Percentiles rank a stretch among this genome's conserved stretches.
Conservation (phyloP, 2,113 vertebrate genomes). For the Mionectes macconnelli region DNA sequence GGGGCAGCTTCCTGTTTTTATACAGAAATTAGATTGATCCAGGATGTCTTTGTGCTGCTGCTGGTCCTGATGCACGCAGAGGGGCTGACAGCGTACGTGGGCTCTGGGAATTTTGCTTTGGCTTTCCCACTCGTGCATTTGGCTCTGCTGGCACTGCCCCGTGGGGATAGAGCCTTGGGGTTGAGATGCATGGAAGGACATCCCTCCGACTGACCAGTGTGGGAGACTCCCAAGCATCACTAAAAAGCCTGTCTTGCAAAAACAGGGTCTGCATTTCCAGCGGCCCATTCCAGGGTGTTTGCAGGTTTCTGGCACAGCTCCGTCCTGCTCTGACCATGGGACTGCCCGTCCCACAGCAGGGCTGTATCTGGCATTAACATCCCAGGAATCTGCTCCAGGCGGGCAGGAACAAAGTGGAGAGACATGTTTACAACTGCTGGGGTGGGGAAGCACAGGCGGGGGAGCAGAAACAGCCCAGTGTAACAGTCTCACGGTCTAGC, state of each 20-base stretch:
- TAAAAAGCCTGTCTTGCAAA: background rate
- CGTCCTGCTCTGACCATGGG: background rate
- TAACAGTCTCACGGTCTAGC: background rate
- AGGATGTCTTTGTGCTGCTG: background rate
- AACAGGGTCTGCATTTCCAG: background rate
- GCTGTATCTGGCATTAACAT: background rate
- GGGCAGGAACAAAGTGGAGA: background rate
- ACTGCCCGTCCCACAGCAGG: background rate
- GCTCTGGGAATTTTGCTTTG: background rate
- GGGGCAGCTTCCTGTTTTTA: slow-evolving; percentile 51
- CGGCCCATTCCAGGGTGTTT: background rate
- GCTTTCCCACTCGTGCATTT: background rate
- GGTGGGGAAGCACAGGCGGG: background rate
- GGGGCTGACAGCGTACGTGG: fast-evolving
- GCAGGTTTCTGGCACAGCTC: background rate
- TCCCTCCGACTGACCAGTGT: fast-evolving
- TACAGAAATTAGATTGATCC: slow-evolving; percentile 5
- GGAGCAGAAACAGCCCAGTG: background rate
- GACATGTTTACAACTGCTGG: background rate
- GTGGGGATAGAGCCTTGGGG: fast-evolving
- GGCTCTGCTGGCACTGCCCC: background rate
- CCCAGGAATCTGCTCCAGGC: slow-evolving; percentile 10
- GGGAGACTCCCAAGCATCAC: background rate
- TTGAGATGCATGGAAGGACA: background rate
- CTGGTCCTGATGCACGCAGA: background rate